These are phyloP conservation scores for Lagodon rhomboides DNA, from an alignment of 2,797 vertebrate genomes.

Conservation along the genomic window DNA sequence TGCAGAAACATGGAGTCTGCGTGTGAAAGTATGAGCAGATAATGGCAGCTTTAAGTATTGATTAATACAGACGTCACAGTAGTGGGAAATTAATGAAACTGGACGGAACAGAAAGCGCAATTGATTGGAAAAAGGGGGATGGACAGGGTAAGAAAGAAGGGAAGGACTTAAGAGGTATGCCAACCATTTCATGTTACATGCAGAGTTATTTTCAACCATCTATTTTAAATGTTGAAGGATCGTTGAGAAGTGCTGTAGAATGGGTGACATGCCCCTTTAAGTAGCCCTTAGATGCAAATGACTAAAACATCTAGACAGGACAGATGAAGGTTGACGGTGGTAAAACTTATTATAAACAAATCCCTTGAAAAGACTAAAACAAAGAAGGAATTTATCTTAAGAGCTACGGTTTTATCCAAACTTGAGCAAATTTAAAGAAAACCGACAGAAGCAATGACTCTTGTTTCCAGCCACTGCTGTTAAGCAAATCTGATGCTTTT, in stretches of 20 bases:
- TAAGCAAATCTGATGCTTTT: too few relatives aligned
- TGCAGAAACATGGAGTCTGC: neutral
- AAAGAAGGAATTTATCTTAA: neutral
- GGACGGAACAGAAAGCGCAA: neutral
- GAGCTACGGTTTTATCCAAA: neutral
- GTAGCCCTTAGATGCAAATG: neutral
- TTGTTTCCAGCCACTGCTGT: too few relatives aligned
- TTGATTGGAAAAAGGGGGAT: constrained; percentile 10
- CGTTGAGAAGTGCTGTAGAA: neutral
- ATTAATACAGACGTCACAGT: constrained; percentile 17
- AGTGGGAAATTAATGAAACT: constrained; percentile 9
- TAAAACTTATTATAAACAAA: neutral
- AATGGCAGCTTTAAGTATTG: constrained; percentile 4
- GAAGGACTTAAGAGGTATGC: neutral
- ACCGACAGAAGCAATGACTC: neutral
- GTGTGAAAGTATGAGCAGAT: constrained; percentile 1
- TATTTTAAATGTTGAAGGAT: constrained; percentile 1
- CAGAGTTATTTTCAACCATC: neutral
- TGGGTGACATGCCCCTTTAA: constrained; percentile 16
- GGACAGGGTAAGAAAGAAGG: too few relatives aligned
- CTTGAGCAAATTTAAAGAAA: neutral
- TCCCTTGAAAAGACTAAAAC: constrained; percentile 3
- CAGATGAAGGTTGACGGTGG: neutral
- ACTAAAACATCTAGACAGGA: neutral
- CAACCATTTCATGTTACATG: constrained; percentile 6